Evolutionary conservation across 1,140 invertebrate species (phyloP), one percentile per base, ranked within the genome.

Genomic region (Elysia chlorotica): DNA sequence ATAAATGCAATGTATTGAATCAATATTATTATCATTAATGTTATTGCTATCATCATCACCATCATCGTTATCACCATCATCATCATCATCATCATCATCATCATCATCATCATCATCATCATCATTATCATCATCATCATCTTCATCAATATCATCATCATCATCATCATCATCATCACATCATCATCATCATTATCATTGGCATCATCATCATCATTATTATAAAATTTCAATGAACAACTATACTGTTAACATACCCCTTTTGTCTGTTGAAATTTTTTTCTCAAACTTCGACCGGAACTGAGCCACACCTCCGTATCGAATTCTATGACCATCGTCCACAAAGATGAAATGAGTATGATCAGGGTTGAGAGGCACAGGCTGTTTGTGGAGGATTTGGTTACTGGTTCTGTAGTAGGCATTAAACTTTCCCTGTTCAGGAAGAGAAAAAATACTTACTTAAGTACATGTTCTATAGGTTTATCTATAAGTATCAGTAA

Each of bases 321-420:
- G 77, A 65, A 95, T 96, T 88, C 96, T 95, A 86, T 96, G 95
- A 19, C 97, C 97, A 89, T 99, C 97, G 88, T 99, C 97, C 5
- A 98, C 96, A 73, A 99, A 88, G 73, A 99, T 89, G 88, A 99
- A 99, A 88, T 97, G 98, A 1, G 96, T 96, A 88, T 99, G 97
- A 35, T 96, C 90, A 87, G 96, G 96, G 88, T 99, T 99, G 35
- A 99, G 77, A 23, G 79, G 81, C 2, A 86, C 83, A 1, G 85
- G 83, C 31, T 78, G 74, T 21, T 78, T 75, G 70, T 84, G 82
- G n/a, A 77, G 72, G 61, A 86, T 86, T 10, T 79, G 74, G 61
- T 83, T 85, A 57, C 79, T 81, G 1, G 79, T 79, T 21, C 80
- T 76, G 67, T 83, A 86, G 30, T 78, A 59, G 3, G 83, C 83